Conservation (phyloP, 37 sponge, comb jelly and placozoan species). For the Theonella swinhoei region DNA sequence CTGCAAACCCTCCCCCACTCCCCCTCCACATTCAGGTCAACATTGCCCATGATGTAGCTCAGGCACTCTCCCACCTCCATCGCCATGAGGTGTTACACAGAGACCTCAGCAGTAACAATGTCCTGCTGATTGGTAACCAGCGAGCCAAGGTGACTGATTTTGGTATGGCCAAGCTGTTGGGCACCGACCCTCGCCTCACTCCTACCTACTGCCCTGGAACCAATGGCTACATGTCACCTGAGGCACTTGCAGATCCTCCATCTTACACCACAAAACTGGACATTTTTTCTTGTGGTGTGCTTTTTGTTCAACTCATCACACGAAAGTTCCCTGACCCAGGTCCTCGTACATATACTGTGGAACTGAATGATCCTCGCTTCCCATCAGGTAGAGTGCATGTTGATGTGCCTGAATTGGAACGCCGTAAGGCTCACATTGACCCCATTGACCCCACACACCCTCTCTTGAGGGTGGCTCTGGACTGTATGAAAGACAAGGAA, state of each 20-base stretch:
- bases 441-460: constrained; percentile 14
- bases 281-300: constrained; percentile 28
- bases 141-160: constrained; percentile 33
- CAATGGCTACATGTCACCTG: constrained; percentile 40
- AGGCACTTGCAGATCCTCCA: constrained; percentile 8
- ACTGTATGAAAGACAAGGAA: too few relatives aligned
- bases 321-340: constrained; percentile 19
- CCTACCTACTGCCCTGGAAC: constrained; percentile 34
- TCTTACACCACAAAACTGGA: constrained; percentile 29
- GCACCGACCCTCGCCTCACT: background rate
- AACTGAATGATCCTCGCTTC: background rate
- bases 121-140: constrained; percentile 8
- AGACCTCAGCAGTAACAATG: constrained; percentile 41
- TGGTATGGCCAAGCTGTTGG: constrained; percentile 25
- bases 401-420: background rate
- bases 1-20: background rate
- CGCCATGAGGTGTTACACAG: constrained; percentile 22
- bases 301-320: constrained; percentile 18
- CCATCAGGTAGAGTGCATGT: background rate
- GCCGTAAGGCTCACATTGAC: constrained; percentile 22
- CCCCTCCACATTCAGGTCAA: constrained; percentile 13
- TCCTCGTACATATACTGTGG: background rate
- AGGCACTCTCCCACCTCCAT: constrained; percentile 30
- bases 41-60: constrained; percentile 7
- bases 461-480: background rate